Evolutionary conservation across 1,140 invertebrate species (phyloP).

Genomic region (Leptopilina clavipes): DNA sequence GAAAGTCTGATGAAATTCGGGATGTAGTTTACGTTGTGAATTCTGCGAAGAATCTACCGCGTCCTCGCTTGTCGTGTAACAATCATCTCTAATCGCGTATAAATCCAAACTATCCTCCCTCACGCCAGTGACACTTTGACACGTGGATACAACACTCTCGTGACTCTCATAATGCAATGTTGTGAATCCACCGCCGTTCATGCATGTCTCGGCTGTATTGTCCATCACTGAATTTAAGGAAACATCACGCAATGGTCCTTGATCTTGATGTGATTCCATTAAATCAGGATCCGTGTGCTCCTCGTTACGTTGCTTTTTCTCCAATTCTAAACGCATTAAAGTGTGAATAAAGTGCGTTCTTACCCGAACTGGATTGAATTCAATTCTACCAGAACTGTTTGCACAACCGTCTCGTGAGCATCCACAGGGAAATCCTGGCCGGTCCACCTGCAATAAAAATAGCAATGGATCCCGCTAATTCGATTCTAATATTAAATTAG

Average conservation of each 20-base stretch:
- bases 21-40: conserved; percentile 66
- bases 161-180: conserved; percentile 78
- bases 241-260: conserved; percentile 74
- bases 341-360: conserved; percentile 98
- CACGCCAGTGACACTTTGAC: conserved; percentile 48
- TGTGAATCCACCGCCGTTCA: conserved; percentile 77
- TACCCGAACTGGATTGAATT: conserved; percentile 96
- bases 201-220: conserved; percentile 75
- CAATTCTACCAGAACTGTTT: conserved; percentile 93
- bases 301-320: conserved; percentile 83
- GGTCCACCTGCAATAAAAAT: conserved; percentile 82
- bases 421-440: conserved; percentile 96
- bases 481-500: too few species aligned
- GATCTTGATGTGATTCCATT: conserved; percentile 37
- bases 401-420: conserved; percentile 95
- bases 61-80: conserved; percentile 78
- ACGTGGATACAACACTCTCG: conserved; percentile 47
- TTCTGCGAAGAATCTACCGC: conserved; percentile 63
- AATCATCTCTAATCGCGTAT: conserved; percentile 81
- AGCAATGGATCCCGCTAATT: background rate
- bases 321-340: conserved; percentile 93
- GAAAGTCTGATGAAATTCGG: conserved; percentile 68
- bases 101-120: conserved; percentile 80
- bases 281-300: conserved; percentile 51
- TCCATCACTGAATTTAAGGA: conserved; percentile 75